Percentiles rank a stretch among this genome's conserved stretches.
Evolutionary conservation across 2,797 vertebrate genomes (phyloP).

Genomic region (Microhierax caerulescens): DNA sequence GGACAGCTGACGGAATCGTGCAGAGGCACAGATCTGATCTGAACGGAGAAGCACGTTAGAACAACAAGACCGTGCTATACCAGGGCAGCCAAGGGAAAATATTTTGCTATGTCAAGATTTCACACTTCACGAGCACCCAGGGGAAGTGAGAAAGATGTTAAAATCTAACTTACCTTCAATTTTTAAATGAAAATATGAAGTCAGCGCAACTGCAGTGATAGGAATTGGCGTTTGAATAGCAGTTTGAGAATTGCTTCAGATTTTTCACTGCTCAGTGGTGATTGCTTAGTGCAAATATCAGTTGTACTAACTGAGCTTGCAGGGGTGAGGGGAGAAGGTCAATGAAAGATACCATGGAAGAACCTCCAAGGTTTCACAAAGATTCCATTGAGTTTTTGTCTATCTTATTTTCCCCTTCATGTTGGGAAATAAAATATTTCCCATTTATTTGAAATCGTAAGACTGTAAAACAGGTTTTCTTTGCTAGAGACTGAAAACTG

Average conservation of each 20-base stretch:
- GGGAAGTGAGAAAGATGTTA: neutral
- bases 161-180: neutral
- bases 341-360: neutral
- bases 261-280: neutral
- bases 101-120: neutral
- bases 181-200: neutral
- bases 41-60: neutral
- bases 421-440: neutral
- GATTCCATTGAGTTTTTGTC: neutral
- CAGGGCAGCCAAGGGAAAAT: neutral
- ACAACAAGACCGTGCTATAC: neutral
- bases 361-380: neutral
- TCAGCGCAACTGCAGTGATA: neutral
- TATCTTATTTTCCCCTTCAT: neutral
- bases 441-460: neutral
- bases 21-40: neutral
- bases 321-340: neutral
- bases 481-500: neutral
- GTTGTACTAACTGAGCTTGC: neutral
- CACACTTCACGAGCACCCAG: accelerated
- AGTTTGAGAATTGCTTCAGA: neutral
- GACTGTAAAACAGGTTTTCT: neutral
- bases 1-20: neutral
- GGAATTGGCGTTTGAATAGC: neutral
- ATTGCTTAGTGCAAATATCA: neutral